Evolutionary conservation across 2,888 invertebrate species (phyloP).

Genomic region (Oligia latruncula): DNA sequence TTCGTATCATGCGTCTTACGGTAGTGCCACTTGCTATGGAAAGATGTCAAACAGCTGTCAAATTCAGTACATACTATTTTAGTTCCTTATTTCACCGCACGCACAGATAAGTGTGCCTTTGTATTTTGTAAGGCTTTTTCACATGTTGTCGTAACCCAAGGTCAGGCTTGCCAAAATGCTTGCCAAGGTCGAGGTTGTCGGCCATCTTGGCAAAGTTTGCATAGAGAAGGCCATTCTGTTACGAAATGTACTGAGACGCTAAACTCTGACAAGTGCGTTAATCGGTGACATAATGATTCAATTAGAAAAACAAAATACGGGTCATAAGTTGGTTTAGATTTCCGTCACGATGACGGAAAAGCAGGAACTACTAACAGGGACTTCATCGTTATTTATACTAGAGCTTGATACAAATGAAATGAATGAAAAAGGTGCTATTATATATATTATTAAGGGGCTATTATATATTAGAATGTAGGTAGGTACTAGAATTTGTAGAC

Average conservation of each 20-base stretch:
- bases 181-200: constrained; percentile 68
- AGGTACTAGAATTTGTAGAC: too few relatives aligned
- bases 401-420: neutral
- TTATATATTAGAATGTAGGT: too few relatives aligned
- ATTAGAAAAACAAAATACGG: neutral
- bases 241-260: constrained; percentile 25
- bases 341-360: neutral
- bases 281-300: constrained; percentile 20
- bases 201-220: constrained; percentile 61
- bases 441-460: too few relatives aligned
- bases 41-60: neutral
- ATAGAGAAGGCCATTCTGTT: constrained; percentile 53
- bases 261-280: constrained; percentile 23
- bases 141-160: constrained; percentile 57
- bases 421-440: neutral
- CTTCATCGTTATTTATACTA: neutral
- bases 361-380: neutral
- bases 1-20: neutral
- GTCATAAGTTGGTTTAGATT: neutral
- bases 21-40: constrained; percentile 1
- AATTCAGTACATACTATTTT: neutral
- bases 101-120: constrained; percentile 11
- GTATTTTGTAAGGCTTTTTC: constrained; percentile 25
- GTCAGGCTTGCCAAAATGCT: constrained; percentile 68
- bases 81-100: constrained; percentile 21